Percentiles rank a stretch among this genome's conserved stretches.
Conservation (phyloP, 2,113 vertebrate species). For the Drymodes brunneopygia region DNA sequence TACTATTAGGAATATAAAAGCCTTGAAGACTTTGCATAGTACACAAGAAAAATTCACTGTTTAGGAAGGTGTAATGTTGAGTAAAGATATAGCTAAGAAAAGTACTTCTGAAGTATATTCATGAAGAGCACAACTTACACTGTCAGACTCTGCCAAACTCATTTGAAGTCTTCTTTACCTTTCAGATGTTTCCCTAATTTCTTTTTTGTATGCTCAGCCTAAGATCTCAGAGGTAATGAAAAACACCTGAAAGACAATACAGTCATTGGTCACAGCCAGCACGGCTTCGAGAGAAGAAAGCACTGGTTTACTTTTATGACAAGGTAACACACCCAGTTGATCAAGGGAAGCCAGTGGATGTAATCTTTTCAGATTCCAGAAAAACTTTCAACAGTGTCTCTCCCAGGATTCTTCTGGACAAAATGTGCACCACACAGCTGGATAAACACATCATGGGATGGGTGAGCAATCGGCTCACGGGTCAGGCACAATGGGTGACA, state of each 20-base stretch:
- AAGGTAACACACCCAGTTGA: not conserved
- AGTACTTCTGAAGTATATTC: not conserved
- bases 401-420: not conserved
- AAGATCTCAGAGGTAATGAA: rapidly evolving
- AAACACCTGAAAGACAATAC: not conserved
- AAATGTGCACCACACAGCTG: not conserved
- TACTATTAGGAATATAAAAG: not conserved
- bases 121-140: not conserved
- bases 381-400: rapidly evolving
- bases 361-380: not conserved
- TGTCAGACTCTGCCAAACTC: not conserved
- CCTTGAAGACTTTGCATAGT: not conserved
- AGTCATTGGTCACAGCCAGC: not conserved
- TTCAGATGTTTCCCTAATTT: not conserved
- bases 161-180: not conserved
- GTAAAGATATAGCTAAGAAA: not conserved
- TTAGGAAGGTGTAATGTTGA: not conserved
- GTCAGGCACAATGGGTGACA: rapidly evolving
- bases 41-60: not conserved
- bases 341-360: not conserved
- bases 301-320: not conserved
- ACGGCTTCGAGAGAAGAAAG: not conserved
- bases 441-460: not conserved
- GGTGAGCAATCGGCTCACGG: not conserved
- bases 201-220: rapidly evolving